A percentile compares a stretch with the other conserved stretches of the same genome.
Conservation (phyloP, 2,797 vertebrate species). For the Schizopygopsis malacanthus region DNA sequence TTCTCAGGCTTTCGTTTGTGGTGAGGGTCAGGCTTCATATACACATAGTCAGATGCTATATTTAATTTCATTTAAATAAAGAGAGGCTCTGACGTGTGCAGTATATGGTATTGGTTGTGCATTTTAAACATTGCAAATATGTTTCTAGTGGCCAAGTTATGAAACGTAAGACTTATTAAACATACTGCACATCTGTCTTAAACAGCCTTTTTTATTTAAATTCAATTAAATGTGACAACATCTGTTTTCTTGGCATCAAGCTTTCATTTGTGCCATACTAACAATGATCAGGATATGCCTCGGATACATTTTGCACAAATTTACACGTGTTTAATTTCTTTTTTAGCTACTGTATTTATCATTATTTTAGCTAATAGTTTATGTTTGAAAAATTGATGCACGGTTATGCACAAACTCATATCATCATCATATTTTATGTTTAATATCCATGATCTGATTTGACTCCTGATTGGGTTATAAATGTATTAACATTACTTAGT, state of each 20-base stretch:
- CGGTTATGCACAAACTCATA: constrained; percentile 1
- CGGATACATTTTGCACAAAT: constrained; percentile 25
- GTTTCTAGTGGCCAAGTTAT: background rate
- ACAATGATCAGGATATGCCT: constrained; percentile 38
- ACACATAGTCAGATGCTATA: background rate
- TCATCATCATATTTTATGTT: background rate
- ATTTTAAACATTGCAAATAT: too few species aligned
- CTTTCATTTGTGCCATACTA: constrained; percentile 46
- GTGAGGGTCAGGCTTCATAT: background rate
- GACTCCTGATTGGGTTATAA: background rate
- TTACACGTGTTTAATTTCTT: background rate
- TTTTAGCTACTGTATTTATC: constrained; percentile 34
- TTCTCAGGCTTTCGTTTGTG: constrained; percentile 36
- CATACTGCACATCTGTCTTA: background rate
- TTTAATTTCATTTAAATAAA: background rate
- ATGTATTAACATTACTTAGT: background rate
- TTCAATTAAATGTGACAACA: background rate
- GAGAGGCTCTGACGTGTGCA: background rate
- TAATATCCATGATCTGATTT: constrained; percentile 3
- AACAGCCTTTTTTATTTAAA: background rate
- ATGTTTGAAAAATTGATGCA: background rate
- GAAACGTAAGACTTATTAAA: background rate
- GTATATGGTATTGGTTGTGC: background rate
- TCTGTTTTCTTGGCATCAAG: background rate
- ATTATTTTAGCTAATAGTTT: constrained; percentile 32